Evolutionary conservation across 2,797 vertebrate species (phyloP).

Genomic region (Florisuga fusca): DNA sequence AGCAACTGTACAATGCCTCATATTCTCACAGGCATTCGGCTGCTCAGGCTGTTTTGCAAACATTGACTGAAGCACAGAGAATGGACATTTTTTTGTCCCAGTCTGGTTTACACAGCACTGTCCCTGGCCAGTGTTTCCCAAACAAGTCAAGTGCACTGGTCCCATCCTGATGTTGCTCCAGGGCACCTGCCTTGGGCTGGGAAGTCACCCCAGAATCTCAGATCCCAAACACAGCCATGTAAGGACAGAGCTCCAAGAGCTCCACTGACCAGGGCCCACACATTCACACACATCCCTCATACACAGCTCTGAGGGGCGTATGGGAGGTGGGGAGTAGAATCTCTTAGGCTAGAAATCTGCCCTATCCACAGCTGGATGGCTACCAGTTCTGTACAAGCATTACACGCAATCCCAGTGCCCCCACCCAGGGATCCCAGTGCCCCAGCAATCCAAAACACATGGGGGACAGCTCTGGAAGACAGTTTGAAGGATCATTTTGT

Average conservation of each 20-base stretch:
- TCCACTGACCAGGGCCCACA: not conserved
- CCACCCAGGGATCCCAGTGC: not conserved
- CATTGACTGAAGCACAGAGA: not conserved
- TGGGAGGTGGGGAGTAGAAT: not conserved
- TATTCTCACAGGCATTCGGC: not conserved
- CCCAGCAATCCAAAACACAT: not conserved
- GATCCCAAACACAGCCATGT: not conserved
- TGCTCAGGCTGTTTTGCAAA: slow-evolving; percentile 47
- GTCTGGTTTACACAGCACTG: slow-evolving; percentile 42
- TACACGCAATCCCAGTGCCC: not conserved
- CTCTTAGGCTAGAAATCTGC: not conserved
- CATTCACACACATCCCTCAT: not conserved
- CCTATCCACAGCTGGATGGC: not conserved
- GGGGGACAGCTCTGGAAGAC: not conserved
- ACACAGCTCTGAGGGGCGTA: not conserved
- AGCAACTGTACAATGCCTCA: not conserved
- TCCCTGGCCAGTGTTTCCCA: not conserved
- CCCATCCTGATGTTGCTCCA: not conserved
- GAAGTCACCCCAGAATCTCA: not conserved
- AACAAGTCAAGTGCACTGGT: not conserved
- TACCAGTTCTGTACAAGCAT: not conserved
- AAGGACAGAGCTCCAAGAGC: not conserved
- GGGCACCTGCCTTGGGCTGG: not conserved
- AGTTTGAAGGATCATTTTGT: not conserved
- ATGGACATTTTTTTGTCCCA: not conserved